These are phyloP conservation scores for Apistogramma diplotaenia DNA, from an alignment of 2,113 vertebrate genomes.

Conservation along the genomic window DNA sequence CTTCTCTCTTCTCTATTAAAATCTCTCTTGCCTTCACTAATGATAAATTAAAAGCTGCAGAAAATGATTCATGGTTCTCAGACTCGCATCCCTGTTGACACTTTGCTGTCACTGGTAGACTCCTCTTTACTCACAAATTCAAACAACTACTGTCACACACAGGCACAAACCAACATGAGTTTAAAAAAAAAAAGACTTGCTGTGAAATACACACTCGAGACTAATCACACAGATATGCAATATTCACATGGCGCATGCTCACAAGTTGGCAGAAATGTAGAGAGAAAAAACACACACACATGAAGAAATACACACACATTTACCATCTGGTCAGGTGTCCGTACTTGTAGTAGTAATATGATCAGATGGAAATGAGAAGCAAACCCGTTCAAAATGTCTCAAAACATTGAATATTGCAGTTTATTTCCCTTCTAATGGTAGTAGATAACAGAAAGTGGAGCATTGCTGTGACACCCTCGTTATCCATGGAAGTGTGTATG, in stretches of 20 bases:
- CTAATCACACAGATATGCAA: neutral
- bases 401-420: neutral
- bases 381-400: neutral
- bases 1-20: neutral
- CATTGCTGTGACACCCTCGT: neutral
- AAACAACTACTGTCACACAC: neutral
- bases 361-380: neutral
- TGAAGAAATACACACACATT: neutral
- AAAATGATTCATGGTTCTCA: neutral
- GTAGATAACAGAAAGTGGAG: neutral
- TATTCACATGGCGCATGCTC: neutral
- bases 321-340: slow-evolving; percentile 12
- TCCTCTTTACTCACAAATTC: neutral
- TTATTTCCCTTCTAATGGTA: slow-evolving; percentile 12
- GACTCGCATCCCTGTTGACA: neutral
- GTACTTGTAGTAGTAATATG: neutral
- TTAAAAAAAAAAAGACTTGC: neutral
- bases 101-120: neutral
- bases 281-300: neutral
- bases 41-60: slow-evolving; percentile 10
- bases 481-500: neutral
- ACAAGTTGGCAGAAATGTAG: neutral
- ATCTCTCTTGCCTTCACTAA: neutral
- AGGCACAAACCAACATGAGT: neutral
- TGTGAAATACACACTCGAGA: neutral